Conservation (phyloP, 1,140 invertebrate genomes). For the Meteorus sp. region DNA sequence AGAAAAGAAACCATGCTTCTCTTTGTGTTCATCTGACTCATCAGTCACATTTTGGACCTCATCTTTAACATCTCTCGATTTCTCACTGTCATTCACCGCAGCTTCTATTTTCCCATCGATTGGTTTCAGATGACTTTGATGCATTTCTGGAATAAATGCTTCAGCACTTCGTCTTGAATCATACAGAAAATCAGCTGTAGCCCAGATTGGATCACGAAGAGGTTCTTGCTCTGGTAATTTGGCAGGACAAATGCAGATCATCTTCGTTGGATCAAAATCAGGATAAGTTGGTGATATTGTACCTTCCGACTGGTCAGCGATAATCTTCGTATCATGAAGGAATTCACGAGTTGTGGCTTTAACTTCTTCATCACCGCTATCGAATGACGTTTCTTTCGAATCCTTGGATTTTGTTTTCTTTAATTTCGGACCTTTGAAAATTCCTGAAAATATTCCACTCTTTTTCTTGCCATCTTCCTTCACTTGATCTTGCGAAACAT, state of each 20-base stretch:
- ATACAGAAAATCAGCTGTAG: slow-evolving; percentile 30
- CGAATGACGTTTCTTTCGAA: slow-evolving; percentile 45
- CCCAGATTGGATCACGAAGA: slow-evolving; percentile 20
- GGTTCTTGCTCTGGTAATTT: slow-evolving; percentile 19
- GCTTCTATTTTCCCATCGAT: neutral
- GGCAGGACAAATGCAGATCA: slow-evolving; percentile 17
- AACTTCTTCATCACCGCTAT: slow-evolving; percentile 44
- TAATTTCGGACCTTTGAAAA: slow-evolving; percentile 51
- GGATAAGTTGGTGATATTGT: slow-evolving; percentile 10
- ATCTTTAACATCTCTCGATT: neutral
- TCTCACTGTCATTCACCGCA: slow-evolving; percentile 2
- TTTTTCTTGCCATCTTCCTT: slow-evolving; percentile 41
- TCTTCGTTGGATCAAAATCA: slow-evolving; percentile 14
- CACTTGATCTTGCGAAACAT: slow-evolving; percentile 21
- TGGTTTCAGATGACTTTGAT: neutral
- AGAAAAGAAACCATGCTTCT: slow-evolving; percentile 31
- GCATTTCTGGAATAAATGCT: slow-evolving; percentile 12
- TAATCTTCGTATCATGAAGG: slow-evolving; percentile 33
- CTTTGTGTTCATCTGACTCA: slow-evolving; percentile 20
- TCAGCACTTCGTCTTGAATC: slow-evolving; percentile 31
- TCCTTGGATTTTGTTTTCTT: slow-evolving; percentile 48
- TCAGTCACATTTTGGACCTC: slow-evolving; percentile 6
- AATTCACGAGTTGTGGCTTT: slow-evolving; percentile 38
- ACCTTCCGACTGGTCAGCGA: slow-evolving; percentile 11
- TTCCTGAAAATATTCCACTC: slow-evolving; percentile 46